These are phyloP conservation scores for Bedellia somnulentella DNA, from an alignment of 2,888 invertebrate species.

Conservation along the genomic window DNA sequence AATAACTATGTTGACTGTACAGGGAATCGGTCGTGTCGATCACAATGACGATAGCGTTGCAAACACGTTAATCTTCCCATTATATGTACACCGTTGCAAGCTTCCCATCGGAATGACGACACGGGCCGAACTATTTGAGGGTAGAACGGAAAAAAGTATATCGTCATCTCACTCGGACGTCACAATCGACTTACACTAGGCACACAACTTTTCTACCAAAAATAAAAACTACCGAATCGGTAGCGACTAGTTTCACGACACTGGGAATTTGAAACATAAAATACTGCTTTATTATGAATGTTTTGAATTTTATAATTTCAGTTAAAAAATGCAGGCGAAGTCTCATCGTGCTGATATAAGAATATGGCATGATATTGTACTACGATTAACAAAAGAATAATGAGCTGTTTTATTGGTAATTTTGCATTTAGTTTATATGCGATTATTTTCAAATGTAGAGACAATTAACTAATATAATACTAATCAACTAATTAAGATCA, in stretches of 20 bases:
- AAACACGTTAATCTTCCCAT: conserved; percentile 22
- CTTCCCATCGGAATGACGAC: conserved; percentile 13
- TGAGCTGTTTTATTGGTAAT: no score
- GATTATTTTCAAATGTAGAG: no score
- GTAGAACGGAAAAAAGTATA: conserved; percentile 7
- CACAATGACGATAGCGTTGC: conserved; percentile 13
- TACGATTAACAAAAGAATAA: no score
- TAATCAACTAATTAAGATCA: no score
- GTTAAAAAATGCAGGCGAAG: neutral
- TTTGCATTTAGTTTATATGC: no score
- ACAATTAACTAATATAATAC: no score
- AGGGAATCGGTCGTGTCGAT: conserved; percentile 15
- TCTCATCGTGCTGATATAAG: neutral
- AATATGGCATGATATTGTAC: no score
- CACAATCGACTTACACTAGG: no score
- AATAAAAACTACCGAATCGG: neutral
- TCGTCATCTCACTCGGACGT: conserved; percentile 19
- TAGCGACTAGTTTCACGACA: neutral
- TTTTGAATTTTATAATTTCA: no score
- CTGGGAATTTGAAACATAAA: neutral
- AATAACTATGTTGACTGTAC: conserved; percentile 30
- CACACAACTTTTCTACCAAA: neutral
- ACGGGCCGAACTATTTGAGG: conserved; percentile 9
- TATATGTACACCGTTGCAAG: conserved; percentile 17
- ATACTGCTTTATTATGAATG: neutral